Evolutionary conservation across 2,888 invertebrate species (phyloP).

Genomic region (Unio delphinus): DNA sequence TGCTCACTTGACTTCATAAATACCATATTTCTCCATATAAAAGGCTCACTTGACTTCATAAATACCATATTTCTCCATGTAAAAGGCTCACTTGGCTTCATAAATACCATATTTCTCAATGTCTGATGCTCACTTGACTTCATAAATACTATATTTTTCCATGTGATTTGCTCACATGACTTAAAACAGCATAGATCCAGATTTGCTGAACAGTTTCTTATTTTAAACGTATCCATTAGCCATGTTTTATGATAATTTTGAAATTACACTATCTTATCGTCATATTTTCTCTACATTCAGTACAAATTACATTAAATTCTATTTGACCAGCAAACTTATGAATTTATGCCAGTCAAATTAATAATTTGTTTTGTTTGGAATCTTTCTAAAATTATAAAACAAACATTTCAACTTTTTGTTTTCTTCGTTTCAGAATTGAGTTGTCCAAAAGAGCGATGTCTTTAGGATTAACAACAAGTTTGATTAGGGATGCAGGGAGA

Average conservation of each 20-base stretch:
- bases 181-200: too few relatives aligned
- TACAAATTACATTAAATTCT: neutral
- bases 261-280: neutral
- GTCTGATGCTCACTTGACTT: too few relatives aligned
- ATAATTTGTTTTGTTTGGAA: neutral
- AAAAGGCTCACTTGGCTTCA: too few relatives aligned
- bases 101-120: too few relatives aligned
- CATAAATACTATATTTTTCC: too few relatives aligned
- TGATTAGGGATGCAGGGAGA: constrained; percentile 91
- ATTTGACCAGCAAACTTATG: neutral
- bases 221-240: too few relatives aligned
- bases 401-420: neutral
- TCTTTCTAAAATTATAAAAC: neutral
- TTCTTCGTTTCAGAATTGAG: constrained; percentile 71
- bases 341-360: neutral
- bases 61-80: too few relatives aligned
- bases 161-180: too few relatives aligned
- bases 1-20: too few relatives aligned
- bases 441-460: constrained; percentile 81
- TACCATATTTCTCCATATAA: too few relatives aligned
- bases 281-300: neutral
- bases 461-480: constrained; percentile 79
- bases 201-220: too few relatives aligned
- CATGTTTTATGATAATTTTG: neutral
- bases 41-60: too few relatives aligned